These are phyloP conservation scores for Synodontis membranacea DNA, from an alignment of 2,113 vertebrate species.

Conservation along the genomic window DNA sequence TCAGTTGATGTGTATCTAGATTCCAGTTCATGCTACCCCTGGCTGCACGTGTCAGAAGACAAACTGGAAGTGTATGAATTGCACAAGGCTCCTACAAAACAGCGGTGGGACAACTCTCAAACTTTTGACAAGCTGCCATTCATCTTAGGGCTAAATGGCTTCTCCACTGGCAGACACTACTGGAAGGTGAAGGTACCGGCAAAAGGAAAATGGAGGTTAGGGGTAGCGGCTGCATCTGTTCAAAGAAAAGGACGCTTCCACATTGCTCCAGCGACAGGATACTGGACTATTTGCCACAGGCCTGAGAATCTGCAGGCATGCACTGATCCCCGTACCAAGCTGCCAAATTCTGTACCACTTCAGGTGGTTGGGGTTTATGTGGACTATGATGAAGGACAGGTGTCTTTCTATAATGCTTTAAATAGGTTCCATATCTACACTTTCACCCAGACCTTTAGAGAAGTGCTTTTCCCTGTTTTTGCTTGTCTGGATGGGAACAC, in stretches of 20 bases:
- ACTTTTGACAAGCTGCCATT: background rate
- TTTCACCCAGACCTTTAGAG: conserved; percentile 16
- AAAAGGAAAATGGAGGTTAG: conserved; percentile 34
- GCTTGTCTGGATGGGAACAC: conserved; percentile 18
- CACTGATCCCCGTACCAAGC: conserved; percentile 11
- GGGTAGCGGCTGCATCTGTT: conserved; percentile 1
- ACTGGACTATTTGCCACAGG: conserved; percentile 31
- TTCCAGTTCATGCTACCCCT: conserved; percentile 17
- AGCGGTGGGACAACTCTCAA: background rate
- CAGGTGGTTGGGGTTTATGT: conserved; percentile 35
- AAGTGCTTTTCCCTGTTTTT: conserved; percentile 35
- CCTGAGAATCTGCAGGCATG: conserved; percentile 9
- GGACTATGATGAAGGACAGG: conserved; percentile 40
- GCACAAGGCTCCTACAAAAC: accelerated
- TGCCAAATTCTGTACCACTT: background rate
- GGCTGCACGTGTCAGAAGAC: conserved; percentile 28
- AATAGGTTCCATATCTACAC: conserved; percentile 34
- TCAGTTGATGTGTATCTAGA: conserved; percentile 31
- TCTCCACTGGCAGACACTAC: conserved; percentile 33
- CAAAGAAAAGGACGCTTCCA: conserved; percentile 19
- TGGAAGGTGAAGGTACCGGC: conserved; percentile 24
- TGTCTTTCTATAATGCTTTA: conserved; percentile 37
- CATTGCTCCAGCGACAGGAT: background rate
- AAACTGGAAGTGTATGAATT: conserved; percentile 3
- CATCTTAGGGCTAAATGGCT: background rate